phyloP scores from a whole-genome alignment of 2,888 invertebrate species.

The Nebria brevicollis region DNA sequence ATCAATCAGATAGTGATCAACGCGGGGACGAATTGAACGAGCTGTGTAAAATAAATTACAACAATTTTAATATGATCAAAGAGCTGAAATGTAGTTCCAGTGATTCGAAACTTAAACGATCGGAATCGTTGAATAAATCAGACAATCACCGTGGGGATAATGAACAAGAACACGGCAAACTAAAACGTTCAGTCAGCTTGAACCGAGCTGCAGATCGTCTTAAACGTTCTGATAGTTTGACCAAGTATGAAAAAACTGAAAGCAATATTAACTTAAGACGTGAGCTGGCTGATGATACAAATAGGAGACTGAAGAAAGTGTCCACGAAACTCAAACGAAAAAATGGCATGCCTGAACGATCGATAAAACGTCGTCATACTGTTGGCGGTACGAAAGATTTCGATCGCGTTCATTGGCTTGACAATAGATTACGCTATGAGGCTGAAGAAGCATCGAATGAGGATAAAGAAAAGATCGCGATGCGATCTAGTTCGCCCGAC shows the following conservation, averaged over 20 bases:
- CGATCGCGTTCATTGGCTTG: constrained; percentile 70
- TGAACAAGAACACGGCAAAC: constrained; percentile 62
- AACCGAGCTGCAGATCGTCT: constrained; percentile 66
- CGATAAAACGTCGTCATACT: constrained; percentile 89
- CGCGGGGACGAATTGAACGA: constrained; percentile 33
- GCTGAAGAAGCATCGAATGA: constrained; percentile 56
- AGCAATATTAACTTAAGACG: constrained; percentile 81
- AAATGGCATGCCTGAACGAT: constrained; percentile 82
- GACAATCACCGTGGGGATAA: constrained; percentile 61
- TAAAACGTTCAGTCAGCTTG: constrained; percentile 71
- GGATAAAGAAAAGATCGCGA: constrained; percentile 65
- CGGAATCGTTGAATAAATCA: constrained; percentile 72
- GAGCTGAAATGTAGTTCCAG: constrained; percentile 54
- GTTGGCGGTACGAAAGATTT: constrained; percentile 94
- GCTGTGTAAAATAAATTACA: constrained; percentile 45
- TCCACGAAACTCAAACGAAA: constrained; percentile 76
- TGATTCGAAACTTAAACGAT: constrained; percentile 67
- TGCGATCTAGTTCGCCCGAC: constrained; percentile 72
- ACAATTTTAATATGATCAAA: constrained; percentile 54
- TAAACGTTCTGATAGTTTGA: constrained; percentile 72
- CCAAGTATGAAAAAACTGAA: constrained; percentile 80
- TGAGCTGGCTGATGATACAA: constrained; percentile 63
- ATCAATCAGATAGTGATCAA: constrained; percentile 22
- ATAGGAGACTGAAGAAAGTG: constrained; percentile 64
- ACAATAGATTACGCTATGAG: constrained; percentile 66